Percentiles rank a stretch among this genome's conserved stretches.
Evolutionary conservation across 2,113 vertebrate species (phyloP).

Genomic region (Helogale parvula): DNA sequence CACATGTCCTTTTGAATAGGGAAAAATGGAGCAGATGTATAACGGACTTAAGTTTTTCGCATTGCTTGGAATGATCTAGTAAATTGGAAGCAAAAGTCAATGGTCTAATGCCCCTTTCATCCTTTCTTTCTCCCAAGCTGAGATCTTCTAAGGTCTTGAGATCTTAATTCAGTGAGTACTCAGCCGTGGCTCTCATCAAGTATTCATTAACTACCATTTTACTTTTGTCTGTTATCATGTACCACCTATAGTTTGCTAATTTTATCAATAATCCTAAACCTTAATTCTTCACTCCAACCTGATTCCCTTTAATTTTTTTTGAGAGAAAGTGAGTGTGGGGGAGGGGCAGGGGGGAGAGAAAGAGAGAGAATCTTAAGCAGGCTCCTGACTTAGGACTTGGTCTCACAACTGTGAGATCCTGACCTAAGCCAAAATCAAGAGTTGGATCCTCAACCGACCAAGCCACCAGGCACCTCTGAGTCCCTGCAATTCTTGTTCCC

Average conservation of each 20-base stretch:
- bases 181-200: not conserved
- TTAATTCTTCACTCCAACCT: not conserved
- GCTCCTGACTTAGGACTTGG: no score
- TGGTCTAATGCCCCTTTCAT: not conserved
- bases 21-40: not conserved
- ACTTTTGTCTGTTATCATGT: not conserved
- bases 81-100: not conserved
- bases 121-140: not conserved
- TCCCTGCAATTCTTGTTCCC: not conserved
- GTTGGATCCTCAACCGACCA: no score
- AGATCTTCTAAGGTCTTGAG: not conserved
- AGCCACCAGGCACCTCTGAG: not conserved
- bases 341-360: no score
- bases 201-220: not conserved
- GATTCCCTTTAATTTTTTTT: not conserved
- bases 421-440: no score
- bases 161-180: not conserved
- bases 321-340: no score
- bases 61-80: not conserved
- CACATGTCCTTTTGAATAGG: not conserved
- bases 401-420: no score
- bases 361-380: no score
- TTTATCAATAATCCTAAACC: not conserved
- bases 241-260: constrained; percentile 2
- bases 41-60: not conserved